phyloP scores from a whole-genome alignment of 2,797 vertebrate species.

The Capromys pilorides region DNA sequence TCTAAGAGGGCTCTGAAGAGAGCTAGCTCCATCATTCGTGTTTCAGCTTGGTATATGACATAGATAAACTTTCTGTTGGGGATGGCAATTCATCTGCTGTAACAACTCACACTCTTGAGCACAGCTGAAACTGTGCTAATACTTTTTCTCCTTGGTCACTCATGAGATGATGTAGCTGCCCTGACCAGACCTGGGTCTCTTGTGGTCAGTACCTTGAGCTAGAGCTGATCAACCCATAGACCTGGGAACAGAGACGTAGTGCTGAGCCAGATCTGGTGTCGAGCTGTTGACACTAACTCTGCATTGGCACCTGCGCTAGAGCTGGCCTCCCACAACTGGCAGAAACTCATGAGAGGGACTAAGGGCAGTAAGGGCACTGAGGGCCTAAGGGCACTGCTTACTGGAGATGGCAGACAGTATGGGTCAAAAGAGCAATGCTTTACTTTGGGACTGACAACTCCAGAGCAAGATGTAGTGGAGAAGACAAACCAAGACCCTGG shows the following conservation, averaged over 20 bases:
- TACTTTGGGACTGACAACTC: not conserved
- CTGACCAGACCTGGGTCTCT: not conserved
- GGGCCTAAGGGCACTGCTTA: not conserved
- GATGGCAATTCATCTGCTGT: not conserved
- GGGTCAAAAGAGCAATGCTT: not conserved
- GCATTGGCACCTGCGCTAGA: not conserved
- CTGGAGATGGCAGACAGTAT: not conserved
- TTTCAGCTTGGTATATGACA: not conserved
- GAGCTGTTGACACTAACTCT: not conserved
- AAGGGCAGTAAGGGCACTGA: not conserved
- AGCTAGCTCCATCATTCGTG: not conserved
- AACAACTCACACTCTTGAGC: not conserved
- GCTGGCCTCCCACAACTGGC: not conserved
- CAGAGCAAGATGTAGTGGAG: not conserved
- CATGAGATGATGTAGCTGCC: not conserved
- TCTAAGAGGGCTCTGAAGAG: not conserved
- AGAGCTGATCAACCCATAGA: not conserved
- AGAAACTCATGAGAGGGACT: not conserved
- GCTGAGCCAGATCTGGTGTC: not conserved
- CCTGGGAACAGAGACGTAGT: not conserved
- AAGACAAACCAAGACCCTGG: not conserved
- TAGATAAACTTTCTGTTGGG: not conserved
- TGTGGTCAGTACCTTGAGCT: not conserved
- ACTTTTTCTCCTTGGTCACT: not conserved
- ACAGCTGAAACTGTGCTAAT: not conserved